Base-by-base conservation (phyloP, 2,113 vertebrate genomes). In the Vulpes ferrilata region DNA sequence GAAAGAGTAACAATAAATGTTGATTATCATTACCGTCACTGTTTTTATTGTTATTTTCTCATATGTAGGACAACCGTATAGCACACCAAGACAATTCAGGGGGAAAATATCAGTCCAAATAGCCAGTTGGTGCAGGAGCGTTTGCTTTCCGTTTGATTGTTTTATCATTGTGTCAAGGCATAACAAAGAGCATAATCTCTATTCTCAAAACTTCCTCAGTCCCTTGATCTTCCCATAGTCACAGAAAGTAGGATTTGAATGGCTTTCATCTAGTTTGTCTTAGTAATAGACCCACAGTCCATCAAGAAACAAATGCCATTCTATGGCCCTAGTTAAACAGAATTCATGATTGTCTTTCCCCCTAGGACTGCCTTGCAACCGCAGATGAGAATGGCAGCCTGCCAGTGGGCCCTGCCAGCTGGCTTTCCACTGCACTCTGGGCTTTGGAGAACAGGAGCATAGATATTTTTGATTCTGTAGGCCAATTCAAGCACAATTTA, bases 241-340 rank as follows among this genome's bases (percentile, higher is more conserved):
- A 95, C 11, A 88, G 92, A 98, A 92, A 98, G 96, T 96, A 93
- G 96, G 55, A 94, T 94, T 95, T 96, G 92, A 97, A 97, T 97
- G 90, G 83, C 96, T 97, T 98, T 97, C 86, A 94, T 97, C 90
- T 88, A 95, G 93, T 96, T 95, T 95, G 92, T 97, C 94, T 97
- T 97, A 94, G 97, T 97, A 97, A 98, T 97, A 97, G 90, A 98
- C 95, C 92, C 95, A 79, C 94, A 97, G 97, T 97, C 90, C 95
- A 98, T 98, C 95, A 96, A 97, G 97, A 97, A 98, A 95, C 96
- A 97, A 98, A 97, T 97, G 97, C 85, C 88, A 86, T 97, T 98
- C 96, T 96, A n/a, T 96, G 92, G 92, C 96, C 93, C 92, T 95
- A 94, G 96, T 98, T 97, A 98, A 98, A 97, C 91, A 97, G 97